Conservation (phyloP, 1,140 invertebrate species). For the Bursaphelenchus mucronatus region DNA sequence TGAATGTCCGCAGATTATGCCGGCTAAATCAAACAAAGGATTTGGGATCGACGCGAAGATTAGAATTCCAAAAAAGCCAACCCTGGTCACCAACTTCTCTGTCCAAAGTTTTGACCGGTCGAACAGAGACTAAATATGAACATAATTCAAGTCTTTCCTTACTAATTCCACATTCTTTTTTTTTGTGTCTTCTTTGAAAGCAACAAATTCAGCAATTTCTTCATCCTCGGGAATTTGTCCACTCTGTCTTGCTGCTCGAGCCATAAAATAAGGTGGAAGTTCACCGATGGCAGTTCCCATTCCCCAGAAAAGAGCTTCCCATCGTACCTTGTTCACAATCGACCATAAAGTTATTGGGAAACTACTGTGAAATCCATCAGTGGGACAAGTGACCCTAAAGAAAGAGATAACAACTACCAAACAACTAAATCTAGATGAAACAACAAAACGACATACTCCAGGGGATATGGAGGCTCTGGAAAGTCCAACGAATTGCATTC, state of each 20-base stretch:
- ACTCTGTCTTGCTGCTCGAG: conserved; percentile 69
- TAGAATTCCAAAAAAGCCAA: conserved; percentile 94
- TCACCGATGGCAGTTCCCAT: conserved; percentile 94
- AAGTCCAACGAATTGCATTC: conserved; percentile 91
- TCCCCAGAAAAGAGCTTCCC: conserved; percentile 95
- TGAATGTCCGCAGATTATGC: conserved; percentile 97
- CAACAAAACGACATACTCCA: conserved; percentile 67
- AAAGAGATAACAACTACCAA: background rate
- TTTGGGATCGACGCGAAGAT: conserved; percentile 96
- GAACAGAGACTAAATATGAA: conserved; percentile 66
- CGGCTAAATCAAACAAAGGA: conserved; percentile 95
- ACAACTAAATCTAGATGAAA: conserved; percentile 7
- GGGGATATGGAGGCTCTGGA: conserved; percentile 72
- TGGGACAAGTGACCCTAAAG: conserved; percentile 64
- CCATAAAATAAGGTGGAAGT: conserved; percentile 94
- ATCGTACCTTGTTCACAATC: conserved; percentile 90
- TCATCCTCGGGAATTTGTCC: conserved; percentile 60
- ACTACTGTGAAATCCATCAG: conserved; percentile 23
- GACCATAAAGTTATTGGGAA: conserved; percentile 68
- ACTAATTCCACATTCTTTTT: background rate
- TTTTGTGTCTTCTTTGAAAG: conserved; percentile 25
- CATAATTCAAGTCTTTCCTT: conserved; percentile 14
- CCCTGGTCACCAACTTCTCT: conserved; percentile 80
- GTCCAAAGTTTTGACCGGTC: conserved; percentile 79
- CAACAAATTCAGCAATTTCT: conserved; percentile 55